Evolutionary conservation across 2,888 invertebrate genomes (phyloP).

Genomic region (Octodonta nipae): DNA sequence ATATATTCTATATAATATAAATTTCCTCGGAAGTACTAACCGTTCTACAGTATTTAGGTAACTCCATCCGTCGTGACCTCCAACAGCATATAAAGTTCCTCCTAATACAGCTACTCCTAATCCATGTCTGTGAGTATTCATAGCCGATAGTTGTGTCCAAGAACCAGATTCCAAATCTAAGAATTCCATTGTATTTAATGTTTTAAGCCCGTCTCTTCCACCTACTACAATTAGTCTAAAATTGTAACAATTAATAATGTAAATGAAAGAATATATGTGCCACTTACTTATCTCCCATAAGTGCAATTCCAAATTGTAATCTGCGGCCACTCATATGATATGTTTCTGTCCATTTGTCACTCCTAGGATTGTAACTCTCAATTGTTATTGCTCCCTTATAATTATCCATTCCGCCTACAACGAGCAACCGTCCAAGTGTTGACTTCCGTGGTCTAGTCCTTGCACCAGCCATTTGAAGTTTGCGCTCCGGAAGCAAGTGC

Average conservation of each 20-base stretch:
- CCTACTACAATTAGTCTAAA: conserved; percentile 65
- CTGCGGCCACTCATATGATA: conserved; percentile 68
- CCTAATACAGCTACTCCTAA: conserved; percentile 65
- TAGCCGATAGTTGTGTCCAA: conserved; percentile 72
- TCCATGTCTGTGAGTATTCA: conserved; percentile 81
- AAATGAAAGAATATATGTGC: neutral
- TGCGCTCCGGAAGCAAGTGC: conserved; percentile 77
- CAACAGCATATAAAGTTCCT: conserved; percentile 84
- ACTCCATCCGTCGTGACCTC: conserved; percentile 93
- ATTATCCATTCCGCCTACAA: conserved; percentile 87
- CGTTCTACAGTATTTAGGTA: conserved; percentile 85
- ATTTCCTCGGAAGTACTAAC: too few species aligned
- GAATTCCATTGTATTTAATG: conserved; percentile 83
- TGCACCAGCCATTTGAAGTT: conserved; percentile 61
- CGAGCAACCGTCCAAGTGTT: conserved; percentile 71
- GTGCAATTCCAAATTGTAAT: conserved; percentile 83
- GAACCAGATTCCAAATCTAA: conserved; percentile 67
- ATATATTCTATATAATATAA: too few species aligned
- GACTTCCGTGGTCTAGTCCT: conserved; percentile 82
- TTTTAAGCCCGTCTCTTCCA: conserved; percentile 85
- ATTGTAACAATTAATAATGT: neutral
- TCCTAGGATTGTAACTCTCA: conserved; percentile 74
- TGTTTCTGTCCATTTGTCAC: conserved; percentile 64
- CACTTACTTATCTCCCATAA: conserved; percentile 56
- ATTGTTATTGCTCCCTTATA: conserved; percentile 85